Evolutionary conservation across 1,140 invertebrate genomes (phyloP), one percentile per base, ranked within the genome.

Genomic region (Micrasema minimum): DNA sequence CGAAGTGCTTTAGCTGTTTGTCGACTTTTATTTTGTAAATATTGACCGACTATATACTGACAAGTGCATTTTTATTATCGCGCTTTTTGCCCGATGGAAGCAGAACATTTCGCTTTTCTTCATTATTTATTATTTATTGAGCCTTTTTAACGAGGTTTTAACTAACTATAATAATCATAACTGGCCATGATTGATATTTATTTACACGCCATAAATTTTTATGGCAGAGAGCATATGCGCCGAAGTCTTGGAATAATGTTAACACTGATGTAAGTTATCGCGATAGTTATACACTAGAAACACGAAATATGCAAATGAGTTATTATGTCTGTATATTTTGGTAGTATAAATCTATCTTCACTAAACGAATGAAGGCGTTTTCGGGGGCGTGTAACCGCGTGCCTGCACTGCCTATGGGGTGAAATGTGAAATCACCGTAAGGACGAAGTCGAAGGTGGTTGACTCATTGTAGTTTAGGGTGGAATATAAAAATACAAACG

Each of bases 401-500:
- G 43, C n/a, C 12, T 55, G 26, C 26, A 14, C 31, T 14, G 26
- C n/a, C 26, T 35, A 23, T 26, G 22, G 26, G 22, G 26, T n/a
- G 20, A 16, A 48, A 20, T 6, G 20, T 53, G n/a, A 53, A 55
- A 55, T 55, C 23, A 23, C 51, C 51, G 26, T 55, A 23, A 55
- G 26, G 10, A 20, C n/a, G n/a, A 16, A 55, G 10, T n/a, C n/a
- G n/a, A 16, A 55, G 51, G 51, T 55, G 51, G 51, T 31, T 53
- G 51, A 14, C 26, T 55, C 23, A 35, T 9, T 31, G 26, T 16
- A 37, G 2, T 35, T 59, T 38, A 2, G 55, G 55, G 55, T 16
- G 55, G 38, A 43, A 41, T 59, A 59, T 59, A 59, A n/a, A 59
- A 59, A 59, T 59, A 59, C 18, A 31, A 20, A 35, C n/a, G 55